Base-by-base conservation (phyloP, 2,888 invertebrate genomes). In the Serripes groenlandicus region DNA sequence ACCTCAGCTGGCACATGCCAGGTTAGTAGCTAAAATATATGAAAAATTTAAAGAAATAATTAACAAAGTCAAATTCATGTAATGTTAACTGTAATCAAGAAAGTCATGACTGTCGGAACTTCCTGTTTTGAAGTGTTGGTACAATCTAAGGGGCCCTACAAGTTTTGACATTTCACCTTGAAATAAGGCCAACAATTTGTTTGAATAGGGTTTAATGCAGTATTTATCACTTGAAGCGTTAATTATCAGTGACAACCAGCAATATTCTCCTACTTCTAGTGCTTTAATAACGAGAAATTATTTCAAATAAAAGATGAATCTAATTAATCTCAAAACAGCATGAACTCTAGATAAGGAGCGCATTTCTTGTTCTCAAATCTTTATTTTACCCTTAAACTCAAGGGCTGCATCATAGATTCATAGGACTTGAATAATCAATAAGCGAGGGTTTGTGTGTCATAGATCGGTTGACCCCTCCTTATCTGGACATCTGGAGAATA, bases 1-100 rank as follows among this genome's bases (percentile, higher is more conserved):
- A 96, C 97, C 97, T 96, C 96, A 96, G 95, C 96, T 96, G 96
- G 96, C 95, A 95, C 96, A 96, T 96, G 95, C 95, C 95, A 92
- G 91, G 81, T 64, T 75, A 73, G 81, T 78, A 69, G 76, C 78
- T 78, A 78, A 72, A 81, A 85, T 21, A 35, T 4, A 35, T 49
- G 9, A 66, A 42, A 15, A 9, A 42, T 15, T 15, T 42, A 15
- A 42, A 15, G 9, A 15, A 9, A 9, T 42, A 18, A 15, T 42
- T 18, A 42, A 9, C 42, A 42, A 15, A 15, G 18, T 18, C 18
- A 15, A 15, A 42, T 42, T 42, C 9, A 18, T 42, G 42, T n/a
- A n/a, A n/a, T n/a, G n/a, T 56, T 56, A n/a, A 56, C 56, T 56
- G n/a, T 7, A 28, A 60, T 9, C 5, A 30, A 28, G 60, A 9